These are phyloP conservation scores for Trisateles emortualis DNA, from an alignment of 2,888 invertebrate species.

Conservation along the genomic window DNA sequence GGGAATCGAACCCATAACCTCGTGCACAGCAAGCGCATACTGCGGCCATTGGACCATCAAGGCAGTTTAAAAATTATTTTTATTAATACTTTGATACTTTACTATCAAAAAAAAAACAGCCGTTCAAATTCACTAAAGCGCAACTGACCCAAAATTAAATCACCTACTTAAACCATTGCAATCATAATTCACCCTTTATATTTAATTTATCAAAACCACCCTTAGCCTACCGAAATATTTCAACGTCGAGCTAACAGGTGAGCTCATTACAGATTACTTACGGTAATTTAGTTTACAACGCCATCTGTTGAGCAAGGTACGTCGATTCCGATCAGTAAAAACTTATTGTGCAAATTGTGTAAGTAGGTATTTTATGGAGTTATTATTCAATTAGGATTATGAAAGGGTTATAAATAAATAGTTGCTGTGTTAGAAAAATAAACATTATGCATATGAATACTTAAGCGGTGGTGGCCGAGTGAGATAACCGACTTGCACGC, in stretches of 20 bases:
- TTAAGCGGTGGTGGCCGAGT: too few species aligned
- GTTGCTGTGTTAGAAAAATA: too few species aligned
- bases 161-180: background rate
- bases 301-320: constrained; percentile 71
- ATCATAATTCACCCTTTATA: constrained; percentile 23
- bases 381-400: constrained; percentile 31
- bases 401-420: constrained; percentile 4
- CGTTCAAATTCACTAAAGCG: background rate
- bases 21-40: too few species aligned
- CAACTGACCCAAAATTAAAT: constrained; percentile 6
- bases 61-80: too few species aligned
- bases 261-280: constrained; percentile 80
- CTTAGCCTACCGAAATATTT: constrained; percentile 27
- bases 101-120: background rate
- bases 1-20: too few species aligned
- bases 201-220: constrained; percentile 28
- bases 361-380: constrained; percentile 26
- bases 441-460: too few species aligned
- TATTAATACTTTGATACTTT: too few species aligned
- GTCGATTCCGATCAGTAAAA: constrained; percentile 60
- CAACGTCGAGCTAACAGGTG: constrained; percentile 72
- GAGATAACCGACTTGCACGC: too few species aligned
- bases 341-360: constrained; percentile 38
- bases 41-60: too few species aligned
- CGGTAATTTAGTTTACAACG: constrained; percentile 72